Percentiles rank a stretch among this genome's conserved stretches.
phyloP scores from a whole-genome alignment of 2,888 invertebrate species.

The Eustalomyia histrio region DNA sequence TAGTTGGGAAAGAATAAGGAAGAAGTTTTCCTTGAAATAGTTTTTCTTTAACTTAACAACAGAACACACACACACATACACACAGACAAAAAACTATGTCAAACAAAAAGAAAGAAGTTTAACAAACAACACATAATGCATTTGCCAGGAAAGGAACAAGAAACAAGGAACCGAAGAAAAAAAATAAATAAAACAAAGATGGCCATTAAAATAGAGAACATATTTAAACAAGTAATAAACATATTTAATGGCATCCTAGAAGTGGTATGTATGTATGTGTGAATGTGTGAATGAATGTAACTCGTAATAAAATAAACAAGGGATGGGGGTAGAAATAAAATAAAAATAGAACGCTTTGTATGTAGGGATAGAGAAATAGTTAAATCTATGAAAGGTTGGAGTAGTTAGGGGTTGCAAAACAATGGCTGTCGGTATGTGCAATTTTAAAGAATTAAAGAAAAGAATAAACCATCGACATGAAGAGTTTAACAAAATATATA shows the following conservation, averaged over 20 bases:
- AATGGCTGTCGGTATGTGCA: slow-evolving; percentile 9
- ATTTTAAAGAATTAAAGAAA: neutral
- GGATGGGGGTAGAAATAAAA: slow-evolving; percentile 55
- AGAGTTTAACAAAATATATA: slow-evolving; percentile 1
- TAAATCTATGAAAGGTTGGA: neutral
- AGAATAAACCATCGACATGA: neutral
- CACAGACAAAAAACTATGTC: slow-evolving; percentile 62
- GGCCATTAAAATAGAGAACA: slow-evolving; percentile 52
- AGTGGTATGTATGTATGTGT: neutral
- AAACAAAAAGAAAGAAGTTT: slow-evolving; percentile 61
- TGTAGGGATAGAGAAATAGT: slow-evolving; percentile 56
- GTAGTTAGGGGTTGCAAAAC: slow-evolving; percentile 24
- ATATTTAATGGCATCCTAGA: slow-evolving; percentile 57
- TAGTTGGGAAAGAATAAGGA: slow-evolving; percentile 49
- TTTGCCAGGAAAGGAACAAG: slow-evolving; percentile 17
- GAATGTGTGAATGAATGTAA: no score
- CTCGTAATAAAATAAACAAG: slow-evolving; percentile 36
- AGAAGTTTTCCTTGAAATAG: slow-evolving; percentile 65
- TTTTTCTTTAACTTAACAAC: slow-evolving; percentile 48
- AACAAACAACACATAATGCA: slow-evolving; percentile 47
- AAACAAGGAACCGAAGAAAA: slow-evolving; percentile 1
- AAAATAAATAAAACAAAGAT: slow-evolving; percentile 45
- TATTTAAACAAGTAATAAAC: slow-evolving; percentile 15
- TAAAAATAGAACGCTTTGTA: neutral
- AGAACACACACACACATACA: no score